phyloP scores from a whole-genome alignment of 1,140 invertebrate species.

The Drosophila lacertosa region DNA sequence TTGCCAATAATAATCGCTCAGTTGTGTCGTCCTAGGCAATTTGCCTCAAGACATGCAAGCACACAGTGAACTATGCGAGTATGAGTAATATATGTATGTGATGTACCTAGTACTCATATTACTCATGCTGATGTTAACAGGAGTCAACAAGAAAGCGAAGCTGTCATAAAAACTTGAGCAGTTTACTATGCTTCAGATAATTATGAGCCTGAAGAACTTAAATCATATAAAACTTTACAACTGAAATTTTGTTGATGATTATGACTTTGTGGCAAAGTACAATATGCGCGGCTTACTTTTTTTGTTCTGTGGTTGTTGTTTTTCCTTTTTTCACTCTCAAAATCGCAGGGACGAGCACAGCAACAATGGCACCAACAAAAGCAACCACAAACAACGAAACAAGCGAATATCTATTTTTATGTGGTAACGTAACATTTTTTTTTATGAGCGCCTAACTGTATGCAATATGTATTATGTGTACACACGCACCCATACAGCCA shows the following conservation, averaged over 20 bases:
- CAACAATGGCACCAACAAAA: conserved; percentile 4
- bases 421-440: conserved; percentile 68
- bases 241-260: conserved; percentile 69
- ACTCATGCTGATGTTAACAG: not conserved
- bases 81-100: not conserved
- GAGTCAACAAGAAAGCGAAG: conserved; percentile 8
- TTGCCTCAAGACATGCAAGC: conserved; percentile 44
- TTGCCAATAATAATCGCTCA: conserved; percentile 72
- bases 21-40: conserved; percentile 37
- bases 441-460: conserved; percentile 76
- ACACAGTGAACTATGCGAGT: not conserved
- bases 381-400: conserved; percentile 22
- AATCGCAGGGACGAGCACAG: conserved; percentile 28
- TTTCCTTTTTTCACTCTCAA: not conserved
- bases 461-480: conserved; percentile 63
- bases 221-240: conserved; percentile 78
- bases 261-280: conserved; percentile 50
- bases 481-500: conserved; percentile 1
- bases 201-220: conserved; percentile 49
- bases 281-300: conserved; percentile 59
- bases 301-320: conserved; percentile 9
- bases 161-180: conserved; percentile 53
- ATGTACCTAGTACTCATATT: not conserved
- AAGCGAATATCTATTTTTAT: conserved; percentile 71
- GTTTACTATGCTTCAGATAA: conserved; percentile 61